Percentiles rank a stretch among this genome's conserved stretches.
Evolutionary conservation across 2,888 invertebrate species (phyloP).

Genomic region (Spilosoma lubricipeda): DNA sequence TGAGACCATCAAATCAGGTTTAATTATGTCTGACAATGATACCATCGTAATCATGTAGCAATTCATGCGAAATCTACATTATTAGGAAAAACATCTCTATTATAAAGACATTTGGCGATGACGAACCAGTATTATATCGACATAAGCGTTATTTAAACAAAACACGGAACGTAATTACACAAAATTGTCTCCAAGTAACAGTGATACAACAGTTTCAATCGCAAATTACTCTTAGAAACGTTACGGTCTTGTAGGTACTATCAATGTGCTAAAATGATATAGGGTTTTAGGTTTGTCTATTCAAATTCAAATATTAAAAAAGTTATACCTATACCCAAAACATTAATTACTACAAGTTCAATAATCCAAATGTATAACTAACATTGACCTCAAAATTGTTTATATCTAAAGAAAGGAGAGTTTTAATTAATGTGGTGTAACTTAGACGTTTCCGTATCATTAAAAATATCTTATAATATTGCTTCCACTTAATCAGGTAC

Average conservation of each 20-base stretch:
- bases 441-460: too few species aligned
- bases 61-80: slow-evolving; percentile 69
- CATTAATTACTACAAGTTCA: too few species aligned
- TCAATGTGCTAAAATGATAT: slow-evolving; percentile 2
- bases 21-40: slow-evolving; percentile 76
- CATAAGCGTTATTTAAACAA: slow-evolving; percentile 60
- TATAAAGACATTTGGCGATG: slow-evolving; percentile 81
- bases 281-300: not conserved
- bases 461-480: too few species aligned
- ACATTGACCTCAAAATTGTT: too few species aligned
- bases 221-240: slow-evolving; percentile 41
- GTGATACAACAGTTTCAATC: slow-evolving; percentile 36
- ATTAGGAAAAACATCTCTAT: slow-evolving; percentile 73
- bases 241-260: slow-evolving; percentile 24
- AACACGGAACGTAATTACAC: slow-evolving; percentile 62
- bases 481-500: too few species aligned
- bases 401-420: too few species aligned
- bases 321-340: too few species aligned
- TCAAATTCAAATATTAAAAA: too few species aligned
- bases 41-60: slow-evolving; percentile 71
- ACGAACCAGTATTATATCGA: slow-evolving; percentile 65
- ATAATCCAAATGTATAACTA: too few species aligned
- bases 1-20: slow-evolving; percentile 65
- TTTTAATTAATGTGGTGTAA: too few species aligned
- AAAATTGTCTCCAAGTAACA: slow-evolving; percentile 53